A percentile compares a stretch with the other conserved stretches of the same genome.
phyloP scores from a whole-genome alignment of 2,113 vertebrate genomes.

The Tricholaema leucomelas region DNA sequence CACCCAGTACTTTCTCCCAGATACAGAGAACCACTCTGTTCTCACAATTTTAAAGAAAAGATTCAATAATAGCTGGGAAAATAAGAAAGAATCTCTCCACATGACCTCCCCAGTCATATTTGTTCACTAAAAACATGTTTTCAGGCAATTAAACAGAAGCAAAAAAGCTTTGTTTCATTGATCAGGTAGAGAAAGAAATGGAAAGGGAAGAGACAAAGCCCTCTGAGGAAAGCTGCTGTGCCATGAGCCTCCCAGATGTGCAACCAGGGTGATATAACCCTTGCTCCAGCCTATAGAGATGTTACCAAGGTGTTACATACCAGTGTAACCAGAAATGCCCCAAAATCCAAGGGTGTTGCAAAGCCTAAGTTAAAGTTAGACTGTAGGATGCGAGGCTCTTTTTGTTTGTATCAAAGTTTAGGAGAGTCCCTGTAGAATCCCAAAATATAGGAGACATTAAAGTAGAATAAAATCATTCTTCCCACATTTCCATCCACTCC shows the following conservation, averaged over 20 bases:
- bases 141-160: not conserved
- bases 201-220: not conserved
- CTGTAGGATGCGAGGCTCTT: fast-evolving
- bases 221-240: not conserved
- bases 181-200: not conserved
- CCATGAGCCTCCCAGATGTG: fast-evolving
- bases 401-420: not conserved
- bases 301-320: not conserved
- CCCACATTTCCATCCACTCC: not conserved
- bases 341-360: not conserved
- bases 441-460: not conserved
- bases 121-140: not conserved
- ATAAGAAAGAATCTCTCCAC: not conserved
- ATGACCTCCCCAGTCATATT: not conserved
- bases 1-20: not conserved
- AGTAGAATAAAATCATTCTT: not conserved
- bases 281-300: not conserved
- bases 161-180: not conserved
- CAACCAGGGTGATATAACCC: not conserved
- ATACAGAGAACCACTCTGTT: not conserved
- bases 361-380: not conserved
- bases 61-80: not conserved
- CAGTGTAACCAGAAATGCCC: not conserved
- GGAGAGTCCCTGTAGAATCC: not conserved
- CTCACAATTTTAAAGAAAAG: not conserved